phyloP scores from a whole-genome alignment of 2,888 invertebrate genomes.

The Plagodis dolabraria region DNA sequence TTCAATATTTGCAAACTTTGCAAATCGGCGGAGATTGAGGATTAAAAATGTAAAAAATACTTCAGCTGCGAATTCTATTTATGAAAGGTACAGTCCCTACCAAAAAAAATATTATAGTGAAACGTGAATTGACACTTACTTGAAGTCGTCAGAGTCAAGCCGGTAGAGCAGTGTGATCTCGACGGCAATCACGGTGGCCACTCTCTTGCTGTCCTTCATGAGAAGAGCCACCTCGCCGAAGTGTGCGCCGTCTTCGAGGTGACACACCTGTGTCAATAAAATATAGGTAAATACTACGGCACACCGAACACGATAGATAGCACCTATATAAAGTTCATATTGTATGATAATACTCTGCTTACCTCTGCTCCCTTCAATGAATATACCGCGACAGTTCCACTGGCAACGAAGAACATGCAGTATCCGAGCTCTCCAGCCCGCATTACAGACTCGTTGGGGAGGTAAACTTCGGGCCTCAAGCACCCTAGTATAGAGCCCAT shows the following conservation, averaged over 20 bases:
- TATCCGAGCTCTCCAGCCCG: conserved; percentile 84
- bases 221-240: conserved; percentile 87
- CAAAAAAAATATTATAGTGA: too few species aligned
- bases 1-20: too few species aligned
- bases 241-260: conserved; percentile 85
- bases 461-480: conserved; percentile 83
- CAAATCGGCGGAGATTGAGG: too few species aligned
- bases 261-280: conserved; percentile 62
- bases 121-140: conserved; percentile 42
- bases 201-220: conserved; percentile 80
- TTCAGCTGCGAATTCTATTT: too few species aligned
- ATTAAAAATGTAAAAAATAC: too few species aligned
- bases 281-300: background rate
- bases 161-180: conserved; percentile 86
- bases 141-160: conserved; percentile 82
- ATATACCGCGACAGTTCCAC: conserved; percentile 86
- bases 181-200: conserved; percentile 85
- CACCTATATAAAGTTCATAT: too few species aligned
- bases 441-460: conserved; percentile 85
- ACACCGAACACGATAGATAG: background rate
- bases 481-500: conserved; percentile 81
- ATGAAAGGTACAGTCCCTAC: too few species aligned
- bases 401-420: conserved; percentile 87
- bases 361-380: conserved; percentile 86
- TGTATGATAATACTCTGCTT: background rate